phyloP scores from a whole-genome alignment of 2,113 vertebrate species.

The Malurus melanocephalus region DNA sequence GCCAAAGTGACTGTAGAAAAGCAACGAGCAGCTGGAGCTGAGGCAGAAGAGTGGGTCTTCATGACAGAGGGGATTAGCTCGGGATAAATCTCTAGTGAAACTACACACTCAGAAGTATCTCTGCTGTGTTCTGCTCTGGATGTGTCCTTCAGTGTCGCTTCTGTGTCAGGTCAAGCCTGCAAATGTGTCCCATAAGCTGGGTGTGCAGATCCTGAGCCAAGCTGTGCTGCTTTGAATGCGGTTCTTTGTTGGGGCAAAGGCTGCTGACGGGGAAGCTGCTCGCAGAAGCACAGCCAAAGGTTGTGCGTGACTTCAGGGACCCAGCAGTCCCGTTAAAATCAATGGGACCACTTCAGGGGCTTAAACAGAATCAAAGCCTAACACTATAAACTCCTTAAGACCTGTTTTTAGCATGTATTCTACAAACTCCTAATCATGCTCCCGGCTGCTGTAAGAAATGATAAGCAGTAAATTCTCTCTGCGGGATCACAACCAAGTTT shows the following conservation, averaged over 20 bases:
- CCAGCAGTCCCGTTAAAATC: not conserved
- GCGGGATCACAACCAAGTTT: not conserved
- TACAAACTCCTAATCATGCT: not conserved
- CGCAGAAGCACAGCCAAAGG: not conserved
- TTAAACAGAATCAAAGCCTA: not conserved
- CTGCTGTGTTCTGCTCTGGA: not conserved
- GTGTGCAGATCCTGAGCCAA: not conserved
- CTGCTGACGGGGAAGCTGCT: not conserved
- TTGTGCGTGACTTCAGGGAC: not conserved
- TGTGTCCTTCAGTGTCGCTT: not conserved
- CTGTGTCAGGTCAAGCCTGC: not conserved
- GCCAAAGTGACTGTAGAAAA: not conserved
- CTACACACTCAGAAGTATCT: not conserved
- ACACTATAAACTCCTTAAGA: not conserved
- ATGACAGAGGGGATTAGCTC: not conserved
- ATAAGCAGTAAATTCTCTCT: not conserved
- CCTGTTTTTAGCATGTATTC: not conserved
- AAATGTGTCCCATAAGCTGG: not conserved
- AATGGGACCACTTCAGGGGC: not conserved
- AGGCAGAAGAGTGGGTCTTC: not conserved
- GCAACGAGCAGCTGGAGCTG: not conserved
- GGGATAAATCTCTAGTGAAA: not conserved
- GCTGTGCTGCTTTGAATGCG: fast-evolving
- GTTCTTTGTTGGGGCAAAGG: not conserved
- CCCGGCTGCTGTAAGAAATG: not conserved